Conservation (phyloP, 2,797 vertebrate genomes). For the Gobio occitaniae region DNA sequence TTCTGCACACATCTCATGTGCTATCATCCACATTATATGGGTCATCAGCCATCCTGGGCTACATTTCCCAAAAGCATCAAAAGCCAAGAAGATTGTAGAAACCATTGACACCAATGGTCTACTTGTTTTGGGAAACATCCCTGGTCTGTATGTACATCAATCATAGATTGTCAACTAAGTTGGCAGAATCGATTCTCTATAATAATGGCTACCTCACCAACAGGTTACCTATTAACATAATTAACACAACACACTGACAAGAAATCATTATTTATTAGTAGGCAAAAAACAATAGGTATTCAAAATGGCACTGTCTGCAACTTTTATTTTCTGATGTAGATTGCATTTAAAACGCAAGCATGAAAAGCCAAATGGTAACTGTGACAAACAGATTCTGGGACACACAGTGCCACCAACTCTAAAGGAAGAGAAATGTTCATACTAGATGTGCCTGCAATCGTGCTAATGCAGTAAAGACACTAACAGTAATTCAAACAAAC, state of each 20-base stretch:
- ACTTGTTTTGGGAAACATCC: background rate
- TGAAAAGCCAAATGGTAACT: background rate
- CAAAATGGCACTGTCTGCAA: background rate
- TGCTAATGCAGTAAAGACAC: background rate
- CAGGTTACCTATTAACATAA: slow-evolving; percentile 42
- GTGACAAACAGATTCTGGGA: background rate
- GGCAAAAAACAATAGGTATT: background rate
- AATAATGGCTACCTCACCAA: slow-evolving; percentile 28
- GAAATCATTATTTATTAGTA: background rate
- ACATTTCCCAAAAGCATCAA: background rate
- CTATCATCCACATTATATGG: background rate
- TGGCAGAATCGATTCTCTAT: slow-evolving; percentile 26
- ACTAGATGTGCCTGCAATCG: background rate
- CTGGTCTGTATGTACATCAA: background rate
- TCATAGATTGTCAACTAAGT: slow-evolving; percentile 5
- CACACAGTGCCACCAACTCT: background rate
- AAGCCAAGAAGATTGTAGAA: no score
- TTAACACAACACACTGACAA: background rate
- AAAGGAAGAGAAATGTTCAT: slow-evolving; percentile 5
- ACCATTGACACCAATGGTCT: no score
- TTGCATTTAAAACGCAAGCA: background rate
- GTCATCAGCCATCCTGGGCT: background rate
- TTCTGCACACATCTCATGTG: background rate
- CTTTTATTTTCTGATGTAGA: background rate
- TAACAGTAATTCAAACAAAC: slow-evolving; percentile 32